Conservation (phyloP, 2,888 invertebrate species). For the Catocala nupta region DNA sequence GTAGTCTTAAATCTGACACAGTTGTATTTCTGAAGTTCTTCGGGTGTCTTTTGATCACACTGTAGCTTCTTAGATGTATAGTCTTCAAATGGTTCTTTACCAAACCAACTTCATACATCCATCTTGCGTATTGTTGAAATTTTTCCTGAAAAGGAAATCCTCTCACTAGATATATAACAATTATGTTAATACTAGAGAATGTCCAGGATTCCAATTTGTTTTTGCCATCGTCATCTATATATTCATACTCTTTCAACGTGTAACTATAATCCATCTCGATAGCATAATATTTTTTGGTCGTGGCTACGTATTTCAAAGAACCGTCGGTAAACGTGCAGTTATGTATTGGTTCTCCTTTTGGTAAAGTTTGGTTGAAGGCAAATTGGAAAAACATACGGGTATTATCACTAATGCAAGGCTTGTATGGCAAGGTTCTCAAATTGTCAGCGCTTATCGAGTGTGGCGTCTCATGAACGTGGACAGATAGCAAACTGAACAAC, state of each 20-base stretch:
- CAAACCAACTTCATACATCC: slow-evolving; percentile 66
- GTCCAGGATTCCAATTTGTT: slow-evolving; percentile 57
- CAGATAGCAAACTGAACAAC: slow-evolving; percentile 65
- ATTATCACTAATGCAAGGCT: slow-evolving; percentile 63
- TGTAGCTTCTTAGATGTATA: slow-evolving; percentile 47
- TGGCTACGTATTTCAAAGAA: slow-evolving; percentile 58
- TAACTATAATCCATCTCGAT: slow-evolving; percentile 61
- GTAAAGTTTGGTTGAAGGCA: slow-evolving; percentile 61
- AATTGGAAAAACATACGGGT: slow-evolving; percentile 57
- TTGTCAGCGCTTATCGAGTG: slow-evolving; percentile 47
- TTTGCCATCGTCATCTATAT: slow-evolving; percentile 55
- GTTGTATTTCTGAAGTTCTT: slow-evolving; percentile 28
- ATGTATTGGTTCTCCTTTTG: slow-evolving; percentile 44
- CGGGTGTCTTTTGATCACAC: slow-evolving; percentile 41
- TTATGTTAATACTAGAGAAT: slow-evolving; percentile 50
- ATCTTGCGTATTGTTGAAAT: slow-evolving; percentile 57
- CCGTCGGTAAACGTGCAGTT: slow-evolving; percentile 55
- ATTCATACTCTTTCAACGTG: slow-evolving; percentile 56
- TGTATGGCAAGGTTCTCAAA: slow-evolving; percentile 52
- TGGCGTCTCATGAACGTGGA: slow-evolving; percentile 52
- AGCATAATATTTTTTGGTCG: slow-evolving; percentile 54
- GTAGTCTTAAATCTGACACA: slow-evolving; percentile 58
- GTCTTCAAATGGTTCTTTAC: slow-evolving; percentile 52
- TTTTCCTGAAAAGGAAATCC: slow-evolving; percentile 62
- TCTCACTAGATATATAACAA: slow-evolving; percentile 59